Conservation (phyloP, 2,113 vertebrate genomes). For the Cacatua alba region DNA sequence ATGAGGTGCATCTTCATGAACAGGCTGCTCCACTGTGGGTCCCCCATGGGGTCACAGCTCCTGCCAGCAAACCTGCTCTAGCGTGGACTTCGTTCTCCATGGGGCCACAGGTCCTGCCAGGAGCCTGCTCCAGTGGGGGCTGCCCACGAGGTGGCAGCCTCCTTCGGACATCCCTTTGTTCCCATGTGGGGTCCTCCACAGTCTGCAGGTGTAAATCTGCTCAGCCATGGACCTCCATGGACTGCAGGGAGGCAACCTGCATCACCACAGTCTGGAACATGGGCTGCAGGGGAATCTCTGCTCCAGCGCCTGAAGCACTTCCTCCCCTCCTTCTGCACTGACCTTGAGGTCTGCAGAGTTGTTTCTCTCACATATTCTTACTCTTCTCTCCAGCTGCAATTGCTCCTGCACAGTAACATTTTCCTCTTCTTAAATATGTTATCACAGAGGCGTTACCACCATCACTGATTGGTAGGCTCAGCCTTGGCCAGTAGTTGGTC, state of each 20-base stretch:
- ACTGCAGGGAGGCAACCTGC: neutral
- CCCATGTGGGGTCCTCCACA: neutral
- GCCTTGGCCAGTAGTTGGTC: neutral
- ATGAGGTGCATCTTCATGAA: no score
- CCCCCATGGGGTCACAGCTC: neutral
- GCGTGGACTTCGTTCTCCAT: neutral
- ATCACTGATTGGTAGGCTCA: neutral
- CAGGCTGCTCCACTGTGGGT: no score
- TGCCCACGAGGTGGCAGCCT: neutral
- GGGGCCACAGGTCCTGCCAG: neutral
- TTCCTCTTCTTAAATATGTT: neutral
- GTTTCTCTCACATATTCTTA: neutral
- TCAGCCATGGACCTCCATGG: neutral
- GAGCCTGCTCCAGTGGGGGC: neutral
- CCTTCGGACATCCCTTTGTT: neutral
- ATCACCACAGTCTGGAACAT: neutral
- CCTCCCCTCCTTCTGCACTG: neutral
- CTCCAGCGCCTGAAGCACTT: neutral
- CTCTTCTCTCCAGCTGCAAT: neutral
- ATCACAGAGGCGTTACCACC: neutral
- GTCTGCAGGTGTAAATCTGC: neutral
- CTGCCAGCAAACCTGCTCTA: neutral
- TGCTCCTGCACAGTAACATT: neutral
- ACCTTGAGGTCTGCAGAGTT: neutral
- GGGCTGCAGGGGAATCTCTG: neutral